These are phyloP conservation scores for Drosophila lowei DNA, from an alignment of 1,140 invertebrate species.

Conservation along the genomic window DNA sequence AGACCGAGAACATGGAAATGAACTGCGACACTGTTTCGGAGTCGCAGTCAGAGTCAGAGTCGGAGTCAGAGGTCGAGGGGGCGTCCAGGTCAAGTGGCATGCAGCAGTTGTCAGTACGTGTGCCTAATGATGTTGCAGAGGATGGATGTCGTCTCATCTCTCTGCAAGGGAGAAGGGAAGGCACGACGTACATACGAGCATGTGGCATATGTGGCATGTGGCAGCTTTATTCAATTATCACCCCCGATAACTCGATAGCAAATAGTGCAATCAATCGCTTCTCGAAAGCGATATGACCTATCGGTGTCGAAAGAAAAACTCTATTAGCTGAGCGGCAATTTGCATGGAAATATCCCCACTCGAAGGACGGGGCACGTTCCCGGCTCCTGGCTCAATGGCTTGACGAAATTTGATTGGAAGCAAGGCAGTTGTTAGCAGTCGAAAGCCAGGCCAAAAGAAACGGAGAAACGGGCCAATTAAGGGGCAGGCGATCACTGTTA, in stretches of 20 bases:
- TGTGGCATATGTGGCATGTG: background rate
- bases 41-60: background rate
- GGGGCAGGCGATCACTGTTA: constrained; percentile 43
- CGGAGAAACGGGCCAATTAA: constrained; percentile 29
- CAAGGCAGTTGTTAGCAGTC: constrained; percentile 12
- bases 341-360: background rate
- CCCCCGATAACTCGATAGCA: too few species aligned
- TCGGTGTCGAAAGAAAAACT: too few species aligned
- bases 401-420: constrained; percentile 61
- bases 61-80: constrained; percentile 1
- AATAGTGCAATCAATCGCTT: too few species aligned
- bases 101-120: constrained; percentile 61
- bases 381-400: constrained; percentile 32
- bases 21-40: constrained; percentile 59
- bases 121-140: constrained; percentile 64
- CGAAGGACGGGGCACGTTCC: background rate
- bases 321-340: too few species aligned
- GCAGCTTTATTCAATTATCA: background rate
- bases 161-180: background rate
- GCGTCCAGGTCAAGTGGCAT: constrained; percentile 56
- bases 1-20: constrained; percentile 58
- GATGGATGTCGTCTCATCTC: constrained; percentile 9
- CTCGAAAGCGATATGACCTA: too few species aligned
- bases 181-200: background rate
- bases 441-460: background rate